These are phyloP conservation scores for Eurosta solidaginis DNA, from an alignment of 1,140 invertebrate species.

Conservation along the genomic window DNA sequence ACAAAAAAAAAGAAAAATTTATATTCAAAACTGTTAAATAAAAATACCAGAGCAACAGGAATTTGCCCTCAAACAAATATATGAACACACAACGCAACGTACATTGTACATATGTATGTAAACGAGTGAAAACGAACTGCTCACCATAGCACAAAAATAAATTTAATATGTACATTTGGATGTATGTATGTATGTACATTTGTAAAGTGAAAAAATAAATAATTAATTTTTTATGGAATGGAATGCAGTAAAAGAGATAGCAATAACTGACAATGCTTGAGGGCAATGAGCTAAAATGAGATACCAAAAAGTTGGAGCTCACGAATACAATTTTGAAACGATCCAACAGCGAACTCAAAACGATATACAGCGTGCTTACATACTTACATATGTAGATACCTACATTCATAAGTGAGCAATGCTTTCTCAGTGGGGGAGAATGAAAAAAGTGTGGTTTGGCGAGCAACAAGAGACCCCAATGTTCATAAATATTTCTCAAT, in stretches of 20 bases:
- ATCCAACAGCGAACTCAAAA: background rate
- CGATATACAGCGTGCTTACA: background rate
- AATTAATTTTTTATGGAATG: constrained; percentile 37
- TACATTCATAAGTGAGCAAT: no score
- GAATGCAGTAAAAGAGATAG: constrained; percentile 37
- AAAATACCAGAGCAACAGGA: constrained; percentile 22
- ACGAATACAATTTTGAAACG: constrained; percentile 26
- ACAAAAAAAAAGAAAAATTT: no score
- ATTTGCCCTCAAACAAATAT: constrained; percentile 25
- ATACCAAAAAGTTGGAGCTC: constrained; percentile 16
- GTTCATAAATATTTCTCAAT: no score
- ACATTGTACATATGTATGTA: background rate
- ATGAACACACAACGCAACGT: background rate
- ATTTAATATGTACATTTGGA: background rate
- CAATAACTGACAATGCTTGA: constrained; percentile 22
- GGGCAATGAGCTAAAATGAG: constrained; percentile 29
- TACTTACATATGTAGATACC: background rate
- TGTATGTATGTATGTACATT: constrained; percentile 13
- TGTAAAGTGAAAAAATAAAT: constrained; percentile 31
- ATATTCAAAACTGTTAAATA: background rate
- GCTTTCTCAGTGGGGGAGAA: background rate
- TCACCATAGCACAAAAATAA: constrained; percentile 20
- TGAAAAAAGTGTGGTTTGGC: no score
- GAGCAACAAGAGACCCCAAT: no score
- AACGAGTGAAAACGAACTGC: background rate